These are phyloP conservation scores for Salticus scenicus DNA, from an alignment of 2,888 invertebrate species.

Conservation along the genomic window DNA sequence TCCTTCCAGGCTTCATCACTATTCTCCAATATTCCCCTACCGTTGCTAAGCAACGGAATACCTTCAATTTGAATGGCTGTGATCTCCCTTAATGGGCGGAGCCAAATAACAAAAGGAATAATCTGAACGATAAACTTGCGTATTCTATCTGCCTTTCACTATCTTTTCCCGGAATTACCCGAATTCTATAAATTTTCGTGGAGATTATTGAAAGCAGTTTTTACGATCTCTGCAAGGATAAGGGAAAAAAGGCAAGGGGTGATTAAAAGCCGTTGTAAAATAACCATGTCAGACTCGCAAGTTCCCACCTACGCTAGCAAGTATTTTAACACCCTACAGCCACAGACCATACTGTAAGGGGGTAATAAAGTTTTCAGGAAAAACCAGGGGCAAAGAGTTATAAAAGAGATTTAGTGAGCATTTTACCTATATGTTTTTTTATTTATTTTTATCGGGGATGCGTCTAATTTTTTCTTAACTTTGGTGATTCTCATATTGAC, in stretches of 20 bases:
- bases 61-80: constrained; percentile 26
- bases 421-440: constrained; percentile 34
- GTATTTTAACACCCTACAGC: constrained; percentile 53
- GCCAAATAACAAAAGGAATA: constrained; percentile 24
- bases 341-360: constrained; percentile 18
- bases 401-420: constrained; percentile 65
- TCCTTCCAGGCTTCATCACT: background rate
- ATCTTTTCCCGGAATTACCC: constrained; percentile 42
- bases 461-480: constrained; percentile 67
- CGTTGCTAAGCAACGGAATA: constrained; percentile 44
- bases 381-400: constrained; percentile 51
- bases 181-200: constrained; percentile 64
- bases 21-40: constrained; percentile 20
- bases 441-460: constrained; percentile 44
- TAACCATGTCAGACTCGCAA: constrained; percentile 46
- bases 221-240: constrained; percentile 46
- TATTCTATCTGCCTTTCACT: constrained; percentile 26
- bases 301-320: constrained; percentile 51
- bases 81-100: constrained; percentile 7
- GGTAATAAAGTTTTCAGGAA: constrained; percentile 44
- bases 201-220: constrained; percentile 50
- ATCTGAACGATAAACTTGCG: background rate
- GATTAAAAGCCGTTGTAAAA: constrained; percentile 67
- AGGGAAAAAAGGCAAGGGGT: constrained; percentile 54
- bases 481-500: constrained; percentile 36